Evolutionary conservation across 2,888 invertebrate species (phyloP).

Genomic region (Chymomyza procnemis): DNA sequence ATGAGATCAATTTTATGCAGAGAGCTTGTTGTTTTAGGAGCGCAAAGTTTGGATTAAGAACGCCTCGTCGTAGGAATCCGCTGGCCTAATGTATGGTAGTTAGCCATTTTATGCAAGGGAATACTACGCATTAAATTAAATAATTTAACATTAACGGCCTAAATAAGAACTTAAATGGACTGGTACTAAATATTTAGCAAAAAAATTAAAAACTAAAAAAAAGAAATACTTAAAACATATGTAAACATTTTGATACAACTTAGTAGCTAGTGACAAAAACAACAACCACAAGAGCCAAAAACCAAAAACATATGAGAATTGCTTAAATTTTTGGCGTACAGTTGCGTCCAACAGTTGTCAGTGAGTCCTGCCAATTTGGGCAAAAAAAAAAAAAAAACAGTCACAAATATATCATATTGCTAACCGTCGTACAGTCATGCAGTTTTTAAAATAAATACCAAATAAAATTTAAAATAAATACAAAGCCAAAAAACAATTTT

Average conservation of each 20-base stretch:
- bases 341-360: constrained; percentile 38
- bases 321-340: constrained; percentile 39
- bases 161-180: constrained; percentile 4
- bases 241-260: constrained; percentile 61
- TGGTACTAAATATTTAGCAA: background rate
- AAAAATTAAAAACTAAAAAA: background rate
- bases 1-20: too few relatives aligned
- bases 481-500: constrained; percentile 27
- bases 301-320: background rate
- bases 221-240: constrained; percentile 35
- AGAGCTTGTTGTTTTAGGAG: background rate
- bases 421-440: background rate
- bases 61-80: too few relatives aligned
- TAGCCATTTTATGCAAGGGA: background rate
- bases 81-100: background rate
- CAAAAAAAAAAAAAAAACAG: background rate
- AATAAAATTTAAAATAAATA: too few relatives aligned
- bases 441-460: background rate
- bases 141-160: constrained; percentile 6
- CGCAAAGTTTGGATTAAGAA: background rate
- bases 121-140: background rate
- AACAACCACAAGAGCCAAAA: background rate
- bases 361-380: background rate
- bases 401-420: background rate
- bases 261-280: constrained; percentile 60